Conservation (phyloP, 2,888 invertebrate genomes). For the Carterocephalus palaemon region DNA sequence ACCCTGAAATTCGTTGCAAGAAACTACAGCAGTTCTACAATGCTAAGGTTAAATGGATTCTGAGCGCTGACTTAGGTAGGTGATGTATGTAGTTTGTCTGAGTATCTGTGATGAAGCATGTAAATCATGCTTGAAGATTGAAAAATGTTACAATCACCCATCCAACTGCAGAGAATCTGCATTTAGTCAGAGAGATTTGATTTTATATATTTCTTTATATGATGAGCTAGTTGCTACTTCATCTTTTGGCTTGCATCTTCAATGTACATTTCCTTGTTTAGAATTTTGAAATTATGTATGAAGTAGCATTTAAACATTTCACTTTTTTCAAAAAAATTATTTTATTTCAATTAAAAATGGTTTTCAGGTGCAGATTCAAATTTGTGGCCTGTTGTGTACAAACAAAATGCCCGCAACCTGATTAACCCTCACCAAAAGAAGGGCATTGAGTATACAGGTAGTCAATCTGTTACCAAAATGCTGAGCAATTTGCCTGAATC, state of each 20-base stretch:
- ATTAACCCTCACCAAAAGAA: conserved; percentile 30
- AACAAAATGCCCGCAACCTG: conserved; percentile 36
- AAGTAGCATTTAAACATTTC: background rate
- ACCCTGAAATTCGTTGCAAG: conserved; percentile 26
- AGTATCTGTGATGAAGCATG: too few species aligned
- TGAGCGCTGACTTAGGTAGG: conserved; percentile 42
- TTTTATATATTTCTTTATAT: too few species aligned
- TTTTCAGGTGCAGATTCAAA: conserved; percentile 2
- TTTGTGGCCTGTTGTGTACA: conserved; percentile 4
- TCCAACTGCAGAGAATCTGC: too few species aligned
- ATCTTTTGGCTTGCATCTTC: too few species aligned
- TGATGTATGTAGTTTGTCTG: too few species aligned
- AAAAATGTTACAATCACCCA: too few species aligned
- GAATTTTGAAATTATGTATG: background rate
- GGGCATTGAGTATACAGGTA: background rate
- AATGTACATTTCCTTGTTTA: background rate
- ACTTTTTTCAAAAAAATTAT: background rate
- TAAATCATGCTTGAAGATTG: too few species aligned
- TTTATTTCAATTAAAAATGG: background rate
- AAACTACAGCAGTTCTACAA: conserved; percentile 51
- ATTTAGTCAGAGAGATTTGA: too few species aligned
- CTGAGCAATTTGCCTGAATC: conserved; percentile 41
- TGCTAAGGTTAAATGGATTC: conserved; percentile 36
- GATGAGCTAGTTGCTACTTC: too few species aligned
- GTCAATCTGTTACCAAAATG: conserved; percentile 10